These are phyloP conservation scores for Meloidogyne floridensis DNA, from an alignment of 1,140 invertebrate genomes.

Conservation along the genomic window DNA sequence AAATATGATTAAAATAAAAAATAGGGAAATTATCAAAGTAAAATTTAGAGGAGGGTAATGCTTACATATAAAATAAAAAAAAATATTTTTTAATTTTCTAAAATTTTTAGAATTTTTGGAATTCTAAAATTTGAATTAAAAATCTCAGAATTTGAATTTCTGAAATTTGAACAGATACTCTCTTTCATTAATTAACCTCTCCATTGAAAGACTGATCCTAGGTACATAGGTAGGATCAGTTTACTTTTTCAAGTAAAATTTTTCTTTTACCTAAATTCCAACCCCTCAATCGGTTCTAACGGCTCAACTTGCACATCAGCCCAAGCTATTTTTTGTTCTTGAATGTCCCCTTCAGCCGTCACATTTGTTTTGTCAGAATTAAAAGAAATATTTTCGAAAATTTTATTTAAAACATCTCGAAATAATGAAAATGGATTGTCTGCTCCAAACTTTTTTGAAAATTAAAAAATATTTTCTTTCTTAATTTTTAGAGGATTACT, in stretches of 20 bases:
- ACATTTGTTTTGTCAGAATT: slow-evolving; percentile 8
- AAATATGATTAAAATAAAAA: neutral
- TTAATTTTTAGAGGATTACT: neutral
- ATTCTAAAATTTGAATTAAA: too few species aligned
- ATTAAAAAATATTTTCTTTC: neutral
- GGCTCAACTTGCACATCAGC: slow-evolving; percentile 14
- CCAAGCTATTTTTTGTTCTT: slow-evolving; percentile 17
- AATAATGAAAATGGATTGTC: slow-evolving; percentile 27
- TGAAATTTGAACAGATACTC: too few species aligned
- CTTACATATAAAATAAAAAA: too few species aligned
- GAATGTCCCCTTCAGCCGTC: neutral
- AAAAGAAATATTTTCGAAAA: slow-evolving; percentile 16
- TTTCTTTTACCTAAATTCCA: slow-evolving; percentile 23
- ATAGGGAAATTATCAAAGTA: too few species aligned
- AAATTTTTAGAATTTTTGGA: too few species aligned
- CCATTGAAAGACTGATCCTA: too few species aligned
- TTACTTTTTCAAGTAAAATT: too few species aligned
- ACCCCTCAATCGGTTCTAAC: neutral
- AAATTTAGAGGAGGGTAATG: too few species aligned
- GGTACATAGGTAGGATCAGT: too few species aligned
- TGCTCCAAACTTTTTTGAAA: slow-evolving; percentile 10
- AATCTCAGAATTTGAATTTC: too few species aligned
- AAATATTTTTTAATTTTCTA: too few species aligned
- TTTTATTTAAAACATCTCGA: neutral
- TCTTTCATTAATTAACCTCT: too few species aligned